Evolutionary conservation across 2,797 vertebrate genomes (phyloP).

Genomic region (Poeciliopsis turneri): DNA sequence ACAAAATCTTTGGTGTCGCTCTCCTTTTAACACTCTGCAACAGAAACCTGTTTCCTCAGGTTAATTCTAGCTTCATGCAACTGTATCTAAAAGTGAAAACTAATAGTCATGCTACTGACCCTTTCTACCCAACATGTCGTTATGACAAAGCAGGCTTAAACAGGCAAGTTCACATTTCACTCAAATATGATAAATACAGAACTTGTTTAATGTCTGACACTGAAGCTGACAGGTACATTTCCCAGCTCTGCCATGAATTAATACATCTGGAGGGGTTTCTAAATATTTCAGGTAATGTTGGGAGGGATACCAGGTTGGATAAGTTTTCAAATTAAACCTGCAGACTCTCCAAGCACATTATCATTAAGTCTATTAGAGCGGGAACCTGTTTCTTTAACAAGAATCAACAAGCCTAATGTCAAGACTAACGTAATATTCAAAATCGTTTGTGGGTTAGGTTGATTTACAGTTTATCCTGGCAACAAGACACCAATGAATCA

Average conservation of each 20-base stretch:
- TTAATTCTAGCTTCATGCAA: background rate
- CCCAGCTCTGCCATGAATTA: background rate
- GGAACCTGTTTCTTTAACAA: background rate
- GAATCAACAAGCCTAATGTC: background rate
- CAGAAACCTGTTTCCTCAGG: background rate
- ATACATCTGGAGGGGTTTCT: background rate
- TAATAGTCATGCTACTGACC: background rate
- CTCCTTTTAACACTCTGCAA: background rate
- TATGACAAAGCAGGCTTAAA: background rate
- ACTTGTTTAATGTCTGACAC: background rate
- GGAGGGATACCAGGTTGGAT: conserved; percentile 9
- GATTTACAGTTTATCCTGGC: conserved; percentile 19
- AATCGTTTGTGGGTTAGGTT: conserved; percentile 12
- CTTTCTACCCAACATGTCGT: background rate
- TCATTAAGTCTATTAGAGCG: conserved; percentile 3
- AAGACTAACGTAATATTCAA: background rate
- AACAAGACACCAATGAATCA: conserved; percentile 20
- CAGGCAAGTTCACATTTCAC: background rate
- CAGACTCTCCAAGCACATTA: conserved; percentile 15
- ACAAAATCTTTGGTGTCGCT: background rate
- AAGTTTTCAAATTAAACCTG: conserved; percentile 20
- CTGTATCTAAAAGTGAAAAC: background rate
- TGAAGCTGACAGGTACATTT: background rate
- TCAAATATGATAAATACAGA: background rate
- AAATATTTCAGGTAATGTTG: background rate